Conservation (phyloP, 1,140 invertebrate species). For the Trichogramma pretiosum region DNA sequence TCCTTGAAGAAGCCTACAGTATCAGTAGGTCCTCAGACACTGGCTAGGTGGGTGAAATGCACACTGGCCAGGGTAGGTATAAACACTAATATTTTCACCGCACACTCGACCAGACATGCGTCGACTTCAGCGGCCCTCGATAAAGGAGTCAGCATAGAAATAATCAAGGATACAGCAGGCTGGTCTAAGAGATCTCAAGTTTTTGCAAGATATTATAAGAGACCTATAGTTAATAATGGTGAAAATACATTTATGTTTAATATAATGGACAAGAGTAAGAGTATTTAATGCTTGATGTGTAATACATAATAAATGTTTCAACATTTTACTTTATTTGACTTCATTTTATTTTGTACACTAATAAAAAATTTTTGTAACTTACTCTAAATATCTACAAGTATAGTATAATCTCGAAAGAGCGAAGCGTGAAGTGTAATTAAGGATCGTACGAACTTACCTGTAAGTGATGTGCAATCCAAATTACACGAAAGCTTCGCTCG, state of each 20-base stretch:
- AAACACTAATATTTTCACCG: conserved; percentile 5
- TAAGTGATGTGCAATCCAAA: not conserved
- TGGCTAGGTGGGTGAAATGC: conserved; percentile 12
- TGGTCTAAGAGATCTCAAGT: conserved; percentile 10
- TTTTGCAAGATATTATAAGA: conserved; percentile 1
- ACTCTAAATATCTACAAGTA: not conserved
- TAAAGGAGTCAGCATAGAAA: conserved; percentile 20
- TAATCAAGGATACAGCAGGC: conserved; percentile 23
- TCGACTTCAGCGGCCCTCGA: conserved; percentile 4
- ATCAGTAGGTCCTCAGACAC: conserved; percentile 4
- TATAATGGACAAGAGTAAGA: not conserved
- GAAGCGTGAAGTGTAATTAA: not conserved
- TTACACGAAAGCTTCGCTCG: not conserved
- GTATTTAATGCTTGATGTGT: not conserved
- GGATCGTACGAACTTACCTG: not conserved
- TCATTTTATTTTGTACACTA: not conserved
- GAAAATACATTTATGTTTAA: not conserved
- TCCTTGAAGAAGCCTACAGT: conserved; percentile 4
- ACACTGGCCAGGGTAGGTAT: conserved; percentile 2
- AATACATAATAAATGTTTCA: not conserved
- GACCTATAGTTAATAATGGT: not conserved
- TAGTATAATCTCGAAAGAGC: not conserved
- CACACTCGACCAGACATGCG: conserved; percentile 12
- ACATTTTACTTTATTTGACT: not conserved
- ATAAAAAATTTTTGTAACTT: not conserved